Evolutionary conservation across 2,797 vertebrate species (phyloP), one percentile per base, ranked within the genome.

Genomic region (Octomys mimax): DNA sequence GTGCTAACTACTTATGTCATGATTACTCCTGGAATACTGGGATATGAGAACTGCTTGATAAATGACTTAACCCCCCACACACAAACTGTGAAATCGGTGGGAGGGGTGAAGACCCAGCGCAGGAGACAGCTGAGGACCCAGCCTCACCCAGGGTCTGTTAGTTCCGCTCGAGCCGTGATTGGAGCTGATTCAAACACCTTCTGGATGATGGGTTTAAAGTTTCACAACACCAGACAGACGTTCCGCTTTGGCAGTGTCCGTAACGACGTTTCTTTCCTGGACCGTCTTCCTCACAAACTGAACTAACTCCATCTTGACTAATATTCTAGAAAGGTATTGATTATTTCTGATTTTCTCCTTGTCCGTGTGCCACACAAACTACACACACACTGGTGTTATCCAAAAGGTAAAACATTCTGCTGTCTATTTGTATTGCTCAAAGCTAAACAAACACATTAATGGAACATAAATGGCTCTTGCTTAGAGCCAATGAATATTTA

Each of bases 381-480:
- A 52, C 77, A 70, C 1, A 49, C 21, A 33, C 49, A 96, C 73
- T 90, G 70, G 87, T 84, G 1, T 94, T 97, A 94, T 95, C 71
- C 85, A 90, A 85, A 98, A 97, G 91, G 95, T 97, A 98, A 96
- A 98, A 97, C 95, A 90, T 81, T 98, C 94, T 98, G 97, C 93
- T 97, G 96, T 97, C 94, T 96, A 97, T 97, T 98, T 96, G 97
- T 97, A 98, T 98, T 98, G 64, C 95, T 95, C 24, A 79, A 97
- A 92, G 33, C 93, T 98, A 97, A 96, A 92, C 96, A 97, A 97
- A 95, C 81, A 78, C 28, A 61, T 94, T 97, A 97, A 92, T 96
- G 95, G 94, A 83, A 78, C 93, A 96, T 98, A 96, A 98, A 97
- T 46, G 89, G 89, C 88, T 83, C 88, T 95, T 97, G 91, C 97